These are phyloP conservation scores for Morone saxatilis DNA, from an alignment of 2,113 vertebrate species.

Conservation along the genomic window DNA sequence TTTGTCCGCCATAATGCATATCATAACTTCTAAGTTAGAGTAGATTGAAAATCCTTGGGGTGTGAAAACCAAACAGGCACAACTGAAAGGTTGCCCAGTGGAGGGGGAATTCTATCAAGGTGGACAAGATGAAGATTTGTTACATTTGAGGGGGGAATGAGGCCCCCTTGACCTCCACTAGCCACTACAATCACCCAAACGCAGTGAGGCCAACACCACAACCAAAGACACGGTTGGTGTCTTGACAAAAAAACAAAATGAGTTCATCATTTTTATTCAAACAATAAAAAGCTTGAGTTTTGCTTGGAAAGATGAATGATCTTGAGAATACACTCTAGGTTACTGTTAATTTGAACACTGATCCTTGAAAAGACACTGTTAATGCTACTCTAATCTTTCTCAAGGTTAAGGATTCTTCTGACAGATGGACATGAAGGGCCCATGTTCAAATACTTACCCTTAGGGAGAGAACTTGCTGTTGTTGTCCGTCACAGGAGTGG, in stretches of 20 bases:
- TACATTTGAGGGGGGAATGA: constrained; percentile 64
- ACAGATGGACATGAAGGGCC: constrained; percentile 60
- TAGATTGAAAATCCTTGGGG: constrained; percentile 84
- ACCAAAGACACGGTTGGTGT: constrained; percentile 24
- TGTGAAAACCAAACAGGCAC: constrained; percentile 84
- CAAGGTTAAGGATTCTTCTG: constrained; percentile 54
- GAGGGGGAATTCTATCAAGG: constrained; percentile 83
- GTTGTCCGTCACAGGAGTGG: constrained; percentile 72
- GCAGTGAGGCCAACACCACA: constrained; percentile 23
- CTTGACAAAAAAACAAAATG: not conserved
- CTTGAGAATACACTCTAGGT: constrained; percentile 10
- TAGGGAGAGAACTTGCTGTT: constrained; percentile 71
- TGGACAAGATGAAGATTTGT: constrained; percentile 85
- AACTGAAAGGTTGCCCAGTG: constrained; percentile 77
- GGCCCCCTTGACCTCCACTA: constrained; percentile 63
- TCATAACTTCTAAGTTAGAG: constrained; percentile 81
- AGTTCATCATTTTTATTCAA: constrained; percentile 18
- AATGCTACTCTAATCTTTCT: constrained; percentile 39
- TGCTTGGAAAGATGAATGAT: not conserved
- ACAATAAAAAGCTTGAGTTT: not conserved
- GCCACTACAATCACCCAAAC: constrained; percentile 62
- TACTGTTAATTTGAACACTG: constrained; percentile 31
- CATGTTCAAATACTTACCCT: constrained; percentile 77
- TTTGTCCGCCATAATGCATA: constrained; percentile 77
- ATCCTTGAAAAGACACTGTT: constrained; percentile 29